phyloP scores from a whole-genome alignment of 2,113 vertebrate genomes.

The Xiphorhynchus elegans region DNA sequence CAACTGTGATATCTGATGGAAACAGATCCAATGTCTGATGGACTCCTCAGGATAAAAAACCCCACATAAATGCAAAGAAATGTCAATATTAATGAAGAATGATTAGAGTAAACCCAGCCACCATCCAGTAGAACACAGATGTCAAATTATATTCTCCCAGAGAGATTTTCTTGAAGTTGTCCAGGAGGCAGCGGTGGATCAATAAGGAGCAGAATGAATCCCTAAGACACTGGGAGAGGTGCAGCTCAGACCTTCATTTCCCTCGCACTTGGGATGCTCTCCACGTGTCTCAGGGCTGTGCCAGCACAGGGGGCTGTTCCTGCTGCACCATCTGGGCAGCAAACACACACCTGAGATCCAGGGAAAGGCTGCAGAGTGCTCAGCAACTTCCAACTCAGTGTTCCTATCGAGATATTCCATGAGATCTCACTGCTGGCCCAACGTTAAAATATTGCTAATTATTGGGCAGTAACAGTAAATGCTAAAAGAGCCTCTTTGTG shows the following conservation, averaged over 20 bases:
- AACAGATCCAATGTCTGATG: not conserved
- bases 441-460: not conserved
- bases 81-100: conserved; percentile 9
- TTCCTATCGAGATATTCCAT: not conserved
- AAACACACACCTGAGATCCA: conserved; percentile 59
- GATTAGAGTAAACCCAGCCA: not conserved
- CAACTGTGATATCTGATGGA: not conserved
- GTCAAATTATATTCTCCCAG: conserved; percentile 7
- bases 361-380: conserved; percentile 35
- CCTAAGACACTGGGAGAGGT: conserved; percentile 59
- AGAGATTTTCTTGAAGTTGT: not conserved
- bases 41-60: not conserved
- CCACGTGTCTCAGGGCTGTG: conserved; percentile 48
- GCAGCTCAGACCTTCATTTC: conserved; percentile 53
- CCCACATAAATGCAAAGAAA: no score
- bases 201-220: conserved; percentile 56
- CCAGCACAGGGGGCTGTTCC: conserved; percentile 67
- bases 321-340: conserved; percentile 74
- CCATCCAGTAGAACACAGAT: not conserved
- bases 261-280: conserved; percentile 31
- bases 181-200: not conserved
- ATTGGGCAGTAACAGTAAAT: not conserved
- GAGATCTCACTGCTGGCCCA: conserved; percentile 3
- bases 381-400: conserved; percentile 51
- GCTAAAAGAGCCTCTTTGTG: not conserved